Conservation (phyloP, 2,797 vertebrate species). For the Cynopterus sphinx region DNA sequence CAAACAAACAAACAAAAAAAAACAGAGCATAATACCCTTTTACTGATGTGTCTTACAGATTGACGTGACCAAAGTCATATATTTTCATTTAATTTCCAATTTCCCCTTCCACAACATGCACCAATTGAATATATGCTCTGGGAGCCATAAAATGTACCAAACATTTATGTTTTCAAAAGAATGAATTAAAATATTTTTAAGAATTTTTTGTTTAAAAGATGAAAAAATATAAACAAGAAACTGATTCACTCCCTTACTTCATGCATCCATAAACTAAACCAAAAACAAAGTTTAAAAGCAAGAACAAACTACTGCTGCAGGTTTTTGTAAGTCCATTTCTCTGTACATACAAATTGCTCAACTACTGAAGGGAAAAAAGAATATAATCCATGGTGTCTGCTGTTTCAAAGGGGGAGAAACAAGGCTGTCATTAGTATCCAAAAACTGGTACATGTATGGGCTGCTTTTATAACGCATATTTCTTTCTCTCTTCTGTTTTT, state of each 20-base stretch:
- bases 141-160: slow-evolving; percentile 87
- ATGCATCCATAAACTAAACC: slow-evolving; percentile 90
- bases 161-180: slow-evolving; percentile 84
- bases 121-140: slow-evolving; percentile 83
- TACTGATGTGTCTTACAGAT: slow-evolving; percentile 79
- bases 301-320: slow-evolving; percentile 87
- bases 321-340: slow-evolving; percentile 90
- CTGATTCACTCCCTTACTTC: slow-evolving; percentile 88
- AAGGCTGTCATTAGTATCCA: slow-evolving; percentile 88
- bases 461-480: slow-evolving; percentile 86
- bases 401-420: slow-evolving; percentile 84
- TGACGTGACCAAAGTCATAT: slow-evolving; percentile 75
- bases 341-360: slow-evolving; percentile 92
- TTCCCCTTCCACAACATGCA: slow-evolving; percentile 79
- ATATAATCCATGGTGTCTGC: slow-evolving; percentile 84
- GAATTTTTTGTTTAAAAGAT: slow-evolving; percentile 80
- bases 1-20: slow-evolving; percentile 78
- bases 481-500: slow-evolving; percentile 86
- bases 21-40: slow-evolving; percentile 86
- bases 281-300: slow-evolving; percentile 87
- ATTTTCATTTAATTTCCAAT: slow-evolving; percentile 67
- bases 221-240: slow-evolving; percentile 85
- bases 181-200: slow-evolving; percentile 83
- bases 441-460: slow-evolving; percentile 94
- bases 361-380: slow-evolving; percentile 87